Evolutionary conservation across 2,888 invertebrate species (phyloP).

Genomic region (Dryobotodes eremita): DNA sequence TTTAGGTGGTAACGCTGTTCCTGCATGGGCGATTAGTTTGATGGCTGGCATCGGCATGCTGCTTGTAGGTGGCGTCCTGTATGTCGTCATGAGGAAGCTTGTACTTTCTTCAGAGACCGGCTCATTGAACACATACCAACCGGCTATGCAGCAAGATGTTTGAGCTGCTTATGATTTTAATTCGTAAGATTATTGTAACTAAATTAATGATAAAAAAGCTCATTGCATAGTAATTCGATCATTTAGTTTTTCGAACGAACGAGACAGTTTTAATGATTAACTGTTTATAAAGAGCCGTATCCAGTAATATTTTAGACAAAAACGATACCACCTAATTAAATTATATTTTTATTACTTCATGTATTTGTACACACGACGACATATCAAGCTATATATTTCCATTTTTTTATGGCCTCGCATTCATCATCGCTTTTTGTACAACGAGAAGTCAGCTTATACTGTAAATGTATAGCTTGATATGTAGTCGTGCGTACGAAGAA

Average conservation of each 20-base stretch:
- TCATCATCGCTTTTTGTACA: too few species aligned
- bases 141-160: constrained; percentile 89
- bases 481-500: neutral
- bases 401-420: too few species aligned
- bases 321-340: constrained; percentile 45
- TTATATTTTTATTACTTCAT: constrained; percentile 26
- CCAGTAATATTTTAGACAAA: constrained; percentile 11
- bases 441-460: too few species aligned
- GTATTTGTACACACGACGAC: neutral
- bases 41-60: constrained; percentile 93
- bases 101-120: constrained; percentile 91
- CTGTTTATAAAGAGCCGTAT: neutral
- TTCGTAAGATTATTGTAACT: constrained; percentile 50
- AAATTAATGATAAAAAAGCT: neutral
- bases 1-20: constrained; percentile 93
- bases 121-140: constrained; percentile 88
- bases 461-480: too few species aligned
- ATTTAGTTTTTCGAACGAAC: constrained; percentile 27
- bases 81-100: constrained; percentile 92
- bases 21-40: constrained; percentile 94
- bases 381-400: too few species aligned
- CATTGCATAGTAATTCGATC: neutral
- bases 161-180: constrained; percentile 66
- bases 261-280: constrained; percentile 28
- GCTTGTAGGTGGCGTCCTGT: constrained; percentile 93